Conservation (phyloP, 2,113 vertebrate species). For the Euleptes europaea region DNA sequence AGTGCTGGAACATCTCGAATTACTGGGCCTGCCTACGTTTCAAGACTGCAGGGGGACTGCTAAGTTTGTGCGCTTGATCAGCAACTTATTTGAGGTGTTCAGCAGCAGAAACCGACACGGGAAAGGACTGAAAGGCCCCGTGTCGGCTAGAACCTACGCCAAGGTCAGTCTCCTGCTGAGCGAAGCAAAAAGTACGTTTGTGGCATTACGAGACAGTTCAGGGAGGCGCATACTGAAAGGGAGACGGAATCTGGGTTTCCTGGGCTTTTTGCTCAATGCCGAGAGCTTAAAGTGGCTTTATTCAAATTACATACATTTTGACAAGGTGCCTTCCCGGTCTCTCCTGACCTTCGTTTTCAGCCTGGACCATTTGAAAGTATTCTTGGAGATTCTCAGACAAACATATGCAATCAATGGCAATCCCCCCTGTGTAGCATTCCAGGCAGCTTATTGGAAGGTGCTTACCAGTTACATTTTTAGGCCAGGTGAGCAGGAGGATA, state of each 20-base stretch:
- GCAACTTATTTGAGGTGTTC: constrained; percentile 47
- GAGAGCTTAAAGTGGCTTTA: constrained; percentile 71
- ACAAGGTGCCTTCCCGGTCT: constrained; percentile 4
- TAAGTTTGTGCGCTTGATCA: constrained; percentile 62
- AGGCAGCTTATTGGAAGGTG: constrained; percentile 59
- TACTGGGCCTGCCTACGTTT: constrained; percentile 60
- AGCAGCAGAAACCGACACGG: constrained; percentile 39
- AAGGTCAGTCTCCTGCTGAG: constrained; percentile 56
- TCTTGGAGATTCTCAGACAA: constrained; percentile 53
- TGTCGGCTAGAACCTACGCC: constrained; percentile 40
- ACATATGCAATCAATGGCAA: constrained; percentile 18
- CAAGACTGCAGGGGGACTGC: constrained; percentile 55
- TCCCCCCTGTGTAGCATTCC: constrained; percentile 59
- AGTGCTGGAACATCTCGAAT: constrained; percentile 46
- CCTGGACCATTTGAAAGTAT: constrained; percentile 62
- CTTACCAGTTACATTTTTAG: constrained; percentile 47
- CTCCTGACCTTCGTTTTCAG: constrained; percentile 54
- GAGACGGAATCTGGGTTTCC: constrained; percentile 66
- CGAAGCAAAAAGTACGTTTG: constrained; percentile 62
- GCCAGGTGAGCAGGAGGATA: neutral
- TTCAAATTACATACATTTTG: constrained; percentile 22
- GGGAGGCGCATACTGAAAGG: constrained; percentile 59
- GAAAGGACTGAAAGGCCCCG: constrained; percentile 40
- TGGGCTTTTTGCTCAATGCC: constrained; percentile 66
- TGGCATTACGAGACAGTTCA: constrained; percentile 51